These are phyloP conservation scores for Solea senegalensis DNA, from an alignment of 2,113 vertebrate species.

Conservation along the genomic window DNA sequence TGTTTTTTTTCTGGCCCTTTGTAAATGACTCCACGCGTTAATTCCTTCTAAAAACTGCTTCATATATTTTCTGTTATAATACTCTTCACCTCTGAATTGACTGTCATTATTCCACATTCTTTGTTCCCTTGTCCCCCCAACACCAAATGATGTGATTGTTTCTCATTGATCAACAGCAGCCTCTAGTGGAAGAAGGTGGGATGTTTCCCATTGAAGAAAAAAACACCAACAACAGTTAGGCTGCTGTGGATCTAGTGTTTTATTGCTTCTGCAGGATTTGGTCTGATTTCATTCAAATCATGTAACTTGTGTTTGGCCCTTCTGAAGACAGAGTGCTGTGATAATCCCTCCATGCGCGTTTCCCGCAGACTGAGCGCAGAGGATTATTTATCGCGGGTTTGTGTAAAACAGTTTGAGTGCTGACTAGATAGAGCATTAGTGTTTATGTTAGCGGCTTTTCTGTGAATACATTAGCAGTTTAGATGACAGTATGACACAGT, in stretches of 20 bases:
- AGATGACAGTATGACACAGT: not conserved
- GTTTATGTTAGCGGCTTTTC: constrained; percentile 34
- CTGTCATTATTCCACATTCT: not conserved
- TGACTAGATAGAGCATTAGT: not conserved
- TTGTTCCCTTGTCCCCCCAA: not conserved
- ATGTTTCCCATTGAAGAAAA: not conserved
- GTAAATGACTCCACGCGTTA: no score
- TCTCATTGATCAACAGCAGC: constrained; percentile 18
- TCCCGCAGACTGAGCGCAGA: not conserved
- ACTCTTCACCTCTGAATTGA: not conserved
- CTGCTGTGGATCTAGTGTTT: not conserved
- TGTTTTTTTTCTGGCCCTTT: no score
- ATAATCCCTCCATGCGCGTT: not conserved
- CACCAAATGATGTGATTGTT: not conserved
- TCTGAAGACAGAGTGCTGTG: no score
- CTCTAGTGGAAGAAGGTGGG: not conserved
- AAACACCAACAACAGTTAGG: not conserved
- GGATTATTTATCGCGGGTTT: not conserved
- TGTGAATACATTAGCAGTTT: constrained; percentile 38
- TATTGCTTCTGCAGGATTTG: not conserved
- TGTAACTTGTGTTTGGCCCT: not conserved
- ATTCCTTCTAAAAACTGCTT: no score
- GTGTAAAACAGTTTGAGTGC: not conserved
- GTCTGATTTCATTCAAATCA: not conserved
- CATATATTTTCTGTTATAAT: not conserved